Base-by-base conservation (phyloP, 2,888 invertebrate species). In the Syritta pipiens region DNA sequence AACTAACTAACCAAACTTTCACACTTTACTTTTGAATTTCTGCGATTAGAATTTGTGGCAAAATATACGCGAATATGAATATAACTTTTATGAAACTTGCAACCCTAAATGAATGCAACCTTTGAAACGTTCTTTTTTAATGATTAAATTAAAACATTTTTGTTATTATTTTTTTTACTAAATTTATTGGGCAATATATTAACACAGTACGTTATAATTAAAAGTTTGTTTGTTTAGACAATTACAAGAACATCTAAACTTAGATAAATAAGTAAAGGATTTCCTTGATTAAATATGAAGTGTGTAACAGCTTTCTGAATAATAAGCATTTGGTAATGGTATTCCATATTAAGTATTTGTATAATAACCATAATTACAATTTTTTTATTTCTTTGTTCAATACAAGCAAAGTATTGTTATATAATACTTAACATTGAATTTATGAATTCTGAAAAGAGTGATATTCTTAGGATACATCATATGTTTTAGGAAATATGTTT, bases 101-200 rank as follows among this genome's bases (percentile, higher is more conserved):
- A 68, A 46, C 79, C 74, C 67, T 46, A 35, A 51, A 44, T 57
- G 28, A 72, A 62, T 44, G 67, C 60, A 79, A 49, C 60, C 55
- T 32, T 72, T 53, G n/a, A 24, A 67, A 32, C 28, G 40, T 20
- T 46, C 10, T 68, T 30, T 17, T n/a, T 51, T 20, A 22, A 28
- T 48, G 12, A 51, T 71, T 59, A 76, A 85, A 86, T 85, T 84
- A 86, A 86, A 85, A 85, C 84, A 86, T 84, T 85, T 85, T 83
- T 79, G 49, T 74, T 83, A 84, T 84, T 83, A 84, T 86, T 86
- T 86, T 84, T 84, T 85, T 87, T 90, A 90, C 90, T 90, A 90
- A 90, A 89, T 90, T 90, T 90, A 90, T 90, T 90, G 90, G 90
- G 90, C 90, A 89, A 57, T 49, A 74, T 68, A 28, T 57, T 55